Evolutionary conservation across 2,113 vertebrate genomes (phyloP).

Genomic region (Phyllopteryx taeniolatus): DNA sequence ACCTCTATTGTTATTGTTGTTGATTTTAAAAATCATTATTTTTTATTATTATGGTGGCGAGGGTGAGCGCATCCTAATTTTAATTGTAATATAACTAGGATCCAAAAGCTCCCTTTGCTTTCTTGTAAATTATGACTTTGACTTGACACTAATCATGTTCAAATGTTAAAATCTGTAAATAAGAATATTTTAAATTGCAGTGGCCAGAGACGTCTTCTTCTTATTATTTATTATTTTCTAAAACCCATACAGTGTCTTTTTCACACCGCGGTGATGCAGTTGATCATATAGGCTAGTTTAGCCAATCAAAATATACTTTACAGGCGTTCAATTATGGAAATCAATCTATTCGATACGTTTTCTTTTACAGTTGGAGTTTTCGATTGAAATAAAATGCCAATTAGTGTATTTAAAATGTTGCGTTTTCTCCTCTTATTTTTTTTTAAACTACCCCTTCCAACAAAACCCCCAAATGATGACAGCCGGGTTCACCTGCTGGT

Average conservation of each 20-base stretch:
- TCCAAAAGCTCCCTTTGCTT: constrained; percentile 26
- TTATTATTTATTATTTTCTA: not conserved
- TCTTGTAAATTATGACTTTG: constrained; percentile 27
- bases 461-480: constrained; percentile 3
- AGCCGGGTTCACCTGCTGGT: constrained; percentile 39
- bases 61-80: constrained; percentile 10
- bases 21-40: constrained; percentile 41
- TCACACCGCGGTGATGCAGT: constrained; percentile 47
- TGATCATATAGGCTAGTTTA: constrained; percentile 50
- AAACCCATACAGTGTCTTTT: constrained; percentile 24
- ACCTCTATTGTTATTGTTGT: constrained; percentile 39
- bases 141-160: not conserved
- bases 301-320: constrained; percentile 39
- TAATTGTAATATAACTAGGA: constrained; percentile 16
- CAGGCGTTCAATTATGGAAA: constrained; percentile 9
- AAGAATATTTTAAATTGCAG: constrained; percentile 76
- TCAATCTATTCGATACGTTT: not conserved
- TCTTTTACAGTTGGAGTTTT: constrained; percentile 49
- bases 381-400: constrained; percentile 46
- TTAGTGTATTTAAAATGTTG: constrained; percentile 43
- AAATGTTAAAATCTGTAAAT: constrained; percentile 65
- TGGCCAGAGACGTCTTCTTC: constrained; percentile 42
- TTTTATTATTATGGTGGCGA: constrained; percentile 18
- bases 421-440: not conserved
- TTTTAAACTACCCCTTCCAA: not conserved